A percentile compares a stretch with the other conserved stretches of the same genome.
Evolutionary conservation across 53 echinoderm and acorn worm genomes (phyloP).

Genomic region (Holothuria scabra): DNA sequence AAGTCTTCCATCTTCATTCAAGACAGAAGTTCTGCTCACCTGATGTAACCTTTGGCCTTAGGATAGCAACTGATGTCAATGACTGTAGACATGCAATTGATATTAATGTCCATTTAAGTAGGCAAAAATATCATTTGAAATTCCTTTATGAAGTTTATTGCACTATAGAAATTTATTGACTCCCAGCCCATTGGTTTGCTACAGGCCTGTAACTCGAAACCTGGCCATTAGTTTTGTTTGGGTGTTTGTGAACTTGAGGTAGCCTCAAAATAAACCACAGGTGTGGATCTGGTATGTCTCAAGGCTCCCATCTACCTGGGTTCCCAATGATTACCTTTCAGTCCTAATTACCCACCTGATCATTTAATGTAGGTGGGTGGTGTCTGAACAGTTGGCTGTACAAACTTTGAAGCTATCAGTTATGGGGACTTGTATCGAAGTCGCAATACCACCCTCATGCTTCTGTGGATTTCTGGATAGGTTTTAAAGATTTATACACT

Average conservation of each 20-base stretch:
- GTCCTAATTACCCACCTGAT: constrained; percentile 31
- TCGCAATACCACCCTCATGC: too few species aligned
- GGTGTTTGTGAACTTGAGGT: constrained; percentile 35
- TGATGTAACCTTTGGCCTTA: constrained; percentile 36
- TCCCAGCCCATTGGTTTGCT: not conserved
- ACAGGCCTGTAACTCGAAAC: constrained; percentile 30
- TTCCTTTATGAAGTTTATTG: constrained; percentile 42
- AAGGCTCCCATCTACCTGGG: constrained; percentile 32
- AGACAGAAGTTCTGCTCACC: not conserved
- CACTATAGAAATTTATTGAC: constrained; percentile 18
- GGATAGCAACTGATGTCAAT: constrained; percentile 6
- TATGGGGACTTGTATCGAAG: too few species aligned
- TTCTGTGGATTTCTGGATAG: too few species aligned
- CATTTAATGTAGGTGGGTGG: constrained; percentile 25
- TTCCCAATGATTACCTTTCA: constrained; percentile 28
- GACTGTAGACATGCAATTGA: constrained; percentile 38
- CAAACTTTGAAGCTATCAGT: too few species aligned
- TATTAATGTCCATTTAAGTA: constrained; percentile 36
- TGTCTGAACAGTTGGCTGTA: not conserved
- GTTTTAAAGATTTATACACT: too few species aligned
- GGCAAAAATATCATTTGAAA: constrained; percentile 27
- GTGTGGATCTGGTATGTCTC: constrained; percentile 41
- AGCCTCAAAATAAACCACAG: constrained; percentile 39
- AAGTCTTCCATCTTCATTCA: not conserved
- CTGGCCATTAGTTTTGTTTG: constrained; percentile 23